Base-by-base conservation (phyloP, 2,888 invertebrate genomes). In the Xylota sylvarum region DNA sequence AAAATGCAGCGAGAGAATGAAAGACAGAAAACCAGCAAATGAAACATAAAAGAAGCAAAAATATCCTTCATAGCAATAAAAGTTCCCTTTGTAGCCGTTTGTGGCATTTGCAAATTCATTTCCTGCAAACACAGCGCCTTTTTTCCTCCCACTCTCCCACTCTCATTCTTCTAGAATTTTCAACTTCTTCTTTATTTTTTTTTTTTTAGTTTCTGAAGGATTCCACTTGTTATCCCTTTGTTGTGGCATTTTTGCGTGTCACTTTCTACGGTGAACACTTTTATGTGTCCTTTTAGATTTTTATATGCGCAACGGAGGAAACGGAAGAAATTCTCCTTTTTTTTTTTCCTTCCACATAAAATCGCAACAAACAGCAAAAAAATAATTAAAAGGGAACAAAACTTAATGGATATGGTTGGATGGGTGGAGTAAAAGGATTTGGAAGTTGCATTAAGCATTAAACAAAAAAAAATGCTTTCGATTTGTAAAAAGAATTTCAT, bases 191-290 rank as follows among this genome's bases (percentile, higher is more conserved):
- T 81, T 73, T 56, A 2, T 23, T 23, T 60, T 52, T 78, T 52
- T 79, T 73, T 76, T 81, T 73, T 56, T 86, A 86, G 85, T 86
- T 86, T 86, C 46, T 86, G 58, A 86, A 86, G 82, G 77, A 86
- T 82, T 86, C 77, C 86, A 86, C 86, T 86, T 86, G 86, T 86
- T 82, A 82, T 86, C 82, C 86, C 82, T 86, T 86, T 86, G 86
- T 86, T 82, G 86, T 82, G 86, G 86, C 86, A 76, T 86, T 86
- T 82, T 78, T 73, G 86, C 86, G 82, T 86, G 82, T 78, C 86
- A 86, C 77, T 86, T 67, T 86, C 50, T 55, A 64, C 52, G 52
- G 55, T 37, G 60, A 70, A 70, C 60, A 58, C 58, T 73, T 65
- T 73, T 67, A 56, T 60, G 58, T 80, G 80, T 80, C 80, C 58